A percentile compares a stretch with the other conserved stretches of the same genome.
These are phyloP conservation scores for Onthophagus taurus DNA, from an alignment of 1,140 invertebrate genomes.

Conservation along the genomic window DNA sequence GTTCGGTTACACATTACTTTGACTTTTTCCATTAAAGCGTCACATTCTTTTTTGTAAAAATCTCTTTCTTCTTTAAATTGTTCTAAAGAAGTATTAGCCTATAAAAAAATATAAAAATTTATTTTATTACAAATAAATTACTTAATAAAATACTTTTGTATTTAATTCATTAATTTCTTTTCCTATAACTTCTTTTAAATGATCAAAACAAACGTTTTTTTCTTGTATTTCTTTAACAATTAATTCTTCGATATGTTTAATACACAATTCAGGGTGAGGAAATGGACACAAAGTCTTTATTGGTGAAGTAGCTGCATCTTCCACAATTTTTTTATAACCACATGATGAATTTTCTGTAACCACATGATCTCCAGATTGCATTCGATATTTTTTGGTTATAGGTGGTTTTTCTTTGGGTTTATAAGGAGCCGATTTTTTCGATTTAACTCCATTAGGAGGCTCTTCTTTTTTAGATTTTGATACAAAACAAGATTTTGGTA, in stretches of 20 bases:
- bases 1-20: conserved; percentile 25
- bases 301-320: no score
- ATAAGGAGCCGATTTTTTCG: background rate
- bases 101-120: conserved; percentile 1
- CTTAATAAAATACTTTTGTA: conserved; percentile 1
- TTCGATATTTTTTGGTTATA: no score
- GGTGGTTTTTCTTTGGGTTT: no score
- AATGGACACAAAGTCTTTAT: no score
- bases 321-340: no score
- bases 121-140: background rate
- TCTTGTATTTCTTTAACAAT: conserved; percentile 3
- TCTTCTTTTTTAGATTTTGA: background rate
- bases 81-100: conserved; percentile 17
- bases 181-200: conserved; percentile 26
- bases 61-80: conserved; percentile 41
- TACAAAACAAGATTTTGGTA: no score
- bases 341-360: no score
- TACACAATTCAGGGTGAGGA: background rate
- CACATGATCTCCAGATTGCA: no score
- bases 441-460: background rate
- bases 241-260: background rate
- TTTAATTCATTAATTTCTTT: conserved; percentile 22
- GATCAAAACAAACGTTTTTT: conserved; percentile 11
- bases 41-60: conserved; percentile 43
- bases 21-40: conserved; percentile 37